Evolutionary conservation across 2,888 invertebrate genomes (phyloP).

Genomic region (Byasa hedistus): DNA sequence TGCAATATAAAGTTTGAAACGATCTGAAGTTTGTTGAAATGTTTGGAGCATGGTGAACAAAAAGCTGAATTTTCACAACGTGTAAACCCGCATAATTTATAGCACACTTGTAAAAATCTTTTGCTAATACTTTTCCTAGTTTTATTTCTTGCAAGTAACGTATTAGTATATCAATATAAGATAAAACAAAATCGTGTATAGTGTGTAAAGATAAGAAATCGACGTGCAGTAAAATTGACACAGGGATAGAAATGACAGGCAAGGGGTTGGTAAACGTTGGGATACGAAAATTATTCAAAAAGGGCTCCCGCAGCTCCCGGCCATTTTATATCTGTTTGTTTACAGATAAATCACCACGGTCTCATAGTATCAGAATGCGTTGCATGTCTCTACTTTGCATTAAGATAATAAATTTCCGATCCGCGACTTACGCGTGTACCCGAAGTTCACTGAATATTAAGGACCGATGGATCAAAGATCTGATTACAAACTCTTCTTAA

Average conservation of each 20-base stretch:
- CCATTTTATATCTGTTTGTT: conserved; percentile 22
- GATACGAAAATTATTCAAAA: conserved; percentile 72
- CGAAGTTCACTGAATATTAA: conserved; percentile 16
- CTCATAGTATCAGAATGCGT: conserved; percentile 49
- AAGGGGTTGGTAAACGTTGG: conserved; percentile 60
- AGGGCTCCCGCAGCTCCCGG: conserved; percentile 50
- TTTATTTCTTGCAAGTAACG: background rate
- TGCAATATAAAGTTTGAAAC: background rate
- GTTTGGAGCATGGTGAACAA: background rate
- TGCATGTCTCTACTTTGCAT: conserved; percentile 38
- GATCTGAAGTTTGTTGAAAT: background rate
- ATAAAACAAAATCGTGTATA: background rate
- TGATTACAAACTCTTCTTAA: conserved; percentile 7
- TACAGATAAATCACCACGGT: conserved; percentile 43
- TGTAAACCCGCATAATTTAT: background rate
- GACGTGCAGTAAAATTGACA: conserved; percentile 57
- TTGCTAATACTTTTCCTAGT: too few species aligned
- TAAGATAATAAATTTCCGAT: conserved; percentile 31
- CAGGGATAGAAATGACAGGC: conserved; percentile 51
- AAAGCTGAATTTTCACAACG: background rate
- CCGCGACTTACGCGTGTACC: conserved; percentile 27
- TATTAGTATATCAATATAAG: background rate
- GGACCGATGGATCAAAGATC: conserved; percentile 4
- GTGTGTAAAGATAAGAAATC: conserved; percentile 38
- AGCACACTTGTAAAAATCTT: background rate